phyloP scores from a whole-genome alignment of 2,113 vertebrate species.

The Xenopus tropicalis region UCB_Xtro_10.0 CM004451.2:45886001-45886500 shows the following conservation, averaged over 20 bases:
- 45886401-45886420: too few relatives aligned
- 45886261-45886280: constrained; percentile 93
- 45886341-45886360: constrained; percentile 59
- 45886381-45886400: too few relatives aligned
- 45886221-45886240: constrained; percentile 88
- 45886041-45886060: too few relatives aligned
- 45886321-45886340: constrained; percentile 92
- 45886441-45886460: too few relatives aligned
- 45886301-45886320: constrained; percentile 97
- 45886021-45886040: too few relatives aligned
- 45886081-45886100: too few relatives aligned
- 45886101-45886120: too few relatives aligned
- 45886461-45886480: too few relatives aligned
- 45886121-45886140: constrained; percentile 39
- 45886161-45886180: constrained; percentile 97
- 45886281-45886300: constrained; percentile 91
- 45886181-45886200: constrained; percentile 97
- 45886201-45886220: constrained; percentile 94
- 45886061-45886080: too few relatives aligned
- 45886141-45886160: constrained; percentile 96
- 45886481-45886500: too few relatives aligned
- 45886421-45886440: too few relatives aligned
- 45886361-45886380: not conserved
- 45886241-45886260: constrained; percentile 99
- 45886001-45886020: too few relatives aligned